Percentiles rank a stretch among this genome's conserved stretches.
phyloP scores from a whole-genome alignment of 2,113 vertebrate species.

The Malurus elegans region DNA sequence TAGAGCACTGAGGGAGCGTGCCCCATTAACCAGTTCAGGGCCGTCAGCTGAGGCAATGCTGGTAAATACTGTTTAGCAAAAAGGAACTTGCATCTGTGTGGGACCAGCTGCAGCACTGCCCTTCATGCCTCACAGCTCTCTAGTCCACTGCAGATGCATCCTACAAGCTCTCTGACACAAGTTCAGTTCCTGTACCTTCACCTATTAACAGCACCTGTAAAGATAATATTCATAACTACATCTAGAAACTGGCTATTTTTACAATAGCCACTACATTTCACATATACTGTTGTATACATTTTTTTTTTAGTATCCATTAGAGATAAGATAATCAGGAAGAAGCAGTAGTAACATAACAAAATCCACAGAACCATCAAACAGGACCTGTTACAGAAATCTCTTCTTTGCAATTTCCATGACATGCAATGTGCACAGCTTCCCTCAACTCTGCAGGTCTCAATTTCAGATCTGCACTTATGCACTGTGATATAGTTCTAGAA shows the following conservation, averaged over 20 bases:
- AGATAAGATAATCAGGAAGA: neutral
- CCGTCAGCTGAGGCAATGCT: neutral
- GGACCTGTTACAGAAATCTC: neutral
- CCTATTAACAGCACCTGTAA: neutral
- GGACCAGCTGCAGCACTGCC: neutral
- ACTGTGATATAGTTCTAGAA: neutral
- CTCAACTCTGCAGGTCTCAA: neutral
- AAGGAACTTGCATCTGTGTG: neutral
- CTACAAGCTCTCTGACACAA: neutral
- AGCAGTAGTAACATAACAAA: neutral
- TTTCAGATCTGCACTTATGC: neutral
- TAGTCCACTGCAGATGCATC: neutral
- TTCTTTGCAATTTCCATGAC: neutral
- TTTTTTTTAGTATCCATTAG: neutral
- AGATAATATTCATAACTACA: neutral
- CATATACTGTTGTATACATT: neutral
- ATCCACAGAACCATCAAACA: neutral
- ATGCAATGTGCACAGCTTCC: neutral
- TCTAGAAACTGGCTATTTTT: neutral
- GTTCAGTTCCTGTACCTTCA: neutral
- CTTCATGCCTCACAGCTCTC: neutral
- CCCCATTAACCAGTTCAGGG: slow-evolving; percentile 60
- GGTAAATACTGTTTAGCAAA: neutral
- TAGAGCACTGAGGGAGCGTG: slow-evolving; percentile 35
- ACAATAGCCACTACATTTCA: neutral